Percentiles rank a stretch among this genome's conserved stretches.
phyloP scores from a whole-genome alignment of 2,113 vertebrate genomes.

The Crotalus horridus region DNA sequence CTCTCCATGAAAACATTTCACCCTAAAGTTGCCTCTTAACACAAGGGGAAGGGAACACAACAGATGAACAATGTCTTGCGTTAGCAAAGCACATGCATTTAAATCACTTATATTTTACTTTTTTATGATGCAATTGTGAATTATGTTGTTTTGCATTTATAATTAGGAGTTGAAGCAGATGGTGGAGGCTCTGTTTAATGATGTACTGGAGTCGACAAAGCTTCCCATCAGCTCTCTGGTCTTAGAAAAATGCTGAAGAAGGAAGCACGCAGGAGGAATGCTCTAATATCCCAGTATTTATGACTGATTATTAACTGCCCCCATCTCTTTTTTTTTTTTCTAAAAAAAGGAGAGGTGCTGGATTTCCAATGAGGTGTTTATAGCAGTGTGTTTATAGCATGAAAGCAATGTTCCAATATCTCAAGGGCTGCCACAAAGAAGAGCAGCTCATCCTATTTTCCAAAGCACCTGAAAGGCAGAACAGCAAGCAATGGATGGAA shows the following conservation, averaged over 20 bases:
- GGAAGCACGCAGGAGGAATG: background rate
- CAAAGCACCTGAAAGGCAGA: background rate
- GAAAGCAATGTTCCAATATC: background rate
- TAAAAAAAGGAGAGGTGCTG: background rate
- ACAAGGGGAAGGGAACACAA: constrained; percentile 26
- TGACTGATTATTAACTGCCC: background rate
- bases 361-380: background rate
- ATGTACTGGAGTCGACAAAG: constrained; percentile 8
- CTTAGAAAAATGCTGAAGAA: background rate
- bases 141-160: constrained; percentile 69
- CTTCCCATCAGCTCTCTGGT: constrained; percentile 15
- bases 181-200: constrained; percentile 51
- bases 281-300: background rate
- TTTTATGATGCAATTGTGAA: constrained; percentile 66
- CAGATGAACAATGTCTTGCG: constrained; percentile 61
- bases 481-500: background rate
- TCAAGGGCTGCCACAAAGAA: background rate
- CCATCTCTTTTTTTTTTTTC: background rate
- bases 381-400: background rate
- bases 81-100: constrained; percentile 62
- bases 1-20: constrained; percentile 43
- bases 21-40: constrained; percentile 49
- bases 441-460: background rate
- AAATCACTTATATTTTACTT: constrained; percentile 67
- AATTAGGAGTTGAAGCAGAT: constrained; percentile 68